Conservation (phyloP, 1,140 invertebrate species). For the Phocides pigmalion region DNA sequence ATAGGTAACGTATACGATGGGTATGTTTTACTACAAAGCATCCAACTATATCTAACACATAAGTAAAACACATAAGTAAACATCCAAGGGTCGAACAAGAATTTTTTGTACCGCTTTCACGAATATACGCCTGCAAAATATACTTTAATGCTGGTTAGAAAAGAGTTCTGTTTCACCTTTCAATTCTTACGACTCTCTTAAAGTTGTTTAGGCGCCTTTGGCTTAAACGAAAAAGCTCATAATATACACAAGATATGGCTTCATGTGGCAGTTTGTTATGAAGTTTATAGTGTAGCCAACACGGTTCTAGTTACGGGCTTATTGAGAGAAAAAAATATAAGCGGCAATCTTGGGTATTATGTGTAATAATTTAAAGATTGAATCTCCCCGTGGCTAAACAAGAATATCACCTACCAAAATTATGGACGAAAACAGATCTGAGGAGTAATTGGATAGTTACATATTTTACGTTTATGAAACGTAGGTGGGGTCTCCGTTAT, state of each 20-base stretch:
- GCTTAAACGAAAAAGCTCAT: conserved; percentile 81
- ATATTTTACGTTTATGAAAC: conserved; percentile 64
- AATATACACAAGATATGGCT: conserved; percentile 82
- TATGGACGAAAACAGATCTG: conserved; percentile 63
- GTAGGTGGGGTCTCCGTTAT: conserved; percentile 54
- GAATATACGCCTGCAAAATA: conserved; percentile 35
- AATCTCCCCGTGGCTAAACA: conserved; percentile 47
- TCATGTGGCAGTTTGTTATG: conserved; percentile 82
- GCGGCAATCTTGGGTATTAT: conserved; percentile 57
- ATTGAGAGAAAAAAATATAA: conserved; percentile 70
- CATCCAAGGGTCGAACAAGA: conserved; percentile 62
- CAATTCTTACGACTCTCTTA: conserved; percentile 37
- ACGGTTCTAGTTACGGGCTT: conserved; percentile 76
- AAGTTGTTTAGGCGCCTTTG: conserved; percentile 40
- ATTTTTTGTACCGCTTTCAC: conserved; percentile 47
- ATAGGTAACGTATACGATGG: neutral
- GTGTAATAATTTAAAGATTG: conserved; percentile 76
- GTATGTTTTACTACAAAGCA: neutral
- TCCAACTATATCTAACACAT: conserved; percentile 64
- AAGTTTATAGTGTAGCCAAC: conserved; percentile 80
- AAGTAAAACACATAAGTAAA: conserved; percentile 68
- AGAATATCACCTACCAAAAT: conserved; percentile 47
- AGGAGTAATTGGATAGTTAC: conserved; percentile 70
- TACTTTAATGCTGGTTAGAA: conserved; percentile 37
- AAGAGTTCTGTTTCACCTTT: conserved; percentile 37